Evolutionary conservation across 1,140 invertebrate species (phyloP), one percentile per base, ranked within the genome.

Genomic region (Euura saliciscinereae): DNA sequence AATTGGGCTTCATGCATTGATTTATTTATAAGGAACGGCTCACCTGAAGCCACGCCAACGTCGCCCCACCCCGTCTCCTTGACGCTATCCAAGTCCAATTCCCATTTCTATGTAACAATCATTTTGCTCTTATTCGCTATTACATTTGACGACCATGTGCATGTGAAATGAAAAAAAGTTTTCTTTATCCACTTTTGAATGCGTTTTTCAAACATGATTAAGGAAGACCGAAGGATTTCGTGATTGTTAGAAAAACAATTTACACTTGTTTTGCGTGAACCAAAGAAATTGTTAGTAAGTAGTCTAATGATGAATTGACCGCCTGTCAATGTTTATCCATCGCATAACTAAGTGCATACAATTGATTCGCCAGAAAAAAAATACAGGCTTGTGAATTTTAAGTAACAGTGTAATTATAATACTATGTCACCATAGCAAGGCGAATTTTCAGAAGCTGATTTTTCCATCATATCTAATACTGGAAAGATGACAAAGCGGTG

Each of bases 41-140:
- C 85, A 86, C 85, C 85, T 86, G 79, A 82, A 82, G 81, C 81
- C 73, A 83, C 83, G 82, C 78, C 80, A 81, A 82, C 79, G 79
- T 78, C 78, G 79, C 77, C 77, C 72, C 77, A 69, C 79, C 73
- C 75, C 78, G 75, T 74, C 76, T 74, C 80, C 73, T 85, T 84
- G 85, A 86, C 82, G 65, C 83, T 83, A 84, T 85, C 84, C 83
- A 86, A 85, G 83, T 87, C 86, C 86, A 87, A 81, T 84, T 87
- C 86, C 84, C 83, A 78, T 78, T 59, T 59, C 51, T 59, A 59
- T 59, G 1, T n/a, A 59, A 59, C 6, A 6, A 11, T 59, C 13
- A 59, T 28, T 28, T 28, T n/a, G 10, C 8, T 59, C 51, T 59
- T 59, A 59, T 11, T 59, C 6, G 51, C 51, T 59, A 59, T n/a